Evolutionary conservation across 2,888 invertebrate genomes (phyloP).

Genomic region (Sclerodermus sp.): DNA sequence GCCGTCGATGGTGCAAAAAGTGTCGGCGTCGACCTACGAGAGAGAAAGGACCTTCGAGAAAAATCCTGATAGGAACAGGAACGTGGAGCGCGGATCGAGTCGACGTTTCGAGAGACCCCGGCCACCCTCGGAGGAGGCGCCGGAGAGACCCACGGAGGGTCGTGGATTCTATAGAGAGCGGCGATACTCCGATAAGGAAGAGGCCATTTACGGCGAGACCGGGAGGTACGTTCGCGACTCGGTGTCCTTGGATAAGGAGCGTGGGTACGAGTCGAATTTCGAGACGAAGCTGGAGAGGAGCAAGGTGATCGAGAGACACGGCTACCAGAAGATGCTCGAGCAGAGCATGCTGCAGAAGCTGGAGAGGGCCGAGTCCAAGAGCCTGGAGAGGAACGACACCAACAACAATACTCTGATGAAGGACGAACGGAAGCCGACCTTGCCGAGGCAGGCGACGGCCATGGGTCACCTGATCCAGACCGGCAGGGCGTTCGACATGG

Average conservation of each 20-base stretch:
- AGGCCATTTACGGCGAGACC: slow-evolving; percentile 48
- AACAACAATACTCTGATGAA: slow-evolving; percentile 54
- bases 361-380: slow-evolving; percentile 19
- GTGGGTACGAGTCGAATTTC: slow-evolving; percentile 55
- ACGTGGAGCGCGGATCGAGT: slow-evolving; percentile 37
- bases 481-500: slow-evolving; percentile 59
- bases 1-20: slow-evolving; percentile 3
- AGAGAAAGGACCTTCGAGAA: slow-evolving; percentile 46
- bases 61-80: slow-evolving; percentile 39
- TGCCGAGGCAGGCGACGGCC: slow-evolving; percentile 57
- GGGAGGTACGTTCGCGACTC: slow-evolving; percentile 25
- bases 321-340: slow-evolving; percentile 20
- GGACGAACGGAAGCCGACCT: slow-evolving; percentile 59
- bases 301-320: slow-evolving; percentile 46
- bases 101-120: slow-evolving; percentile 49
- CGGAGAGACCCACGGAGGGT: slow-evolving; percentile 43
- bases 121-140: slow-evolving; percentile 53
- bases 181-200: slow-evolving; percentile 50
- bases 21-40: slow-evolving; percentile 36
- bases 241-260: slow-evolving; percentile 46
- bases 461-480: slow-evolving; percentile 42
- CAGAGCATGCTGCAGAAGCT: slow-evolving; percentile 15
- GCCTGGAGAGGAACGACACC: slow-evolving; percentile 42
- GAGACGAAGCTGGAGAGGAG: slow-evolving; percentile 52
- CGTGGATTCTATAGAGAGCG: slow-evolving; percentile 36